Percentiles rank a stretch among this genome's conserved stretches.
Evolutionary conservation across 2,888 invertebrate genomes (phyloP).

Genomic region (Patella depressa): DNA sequence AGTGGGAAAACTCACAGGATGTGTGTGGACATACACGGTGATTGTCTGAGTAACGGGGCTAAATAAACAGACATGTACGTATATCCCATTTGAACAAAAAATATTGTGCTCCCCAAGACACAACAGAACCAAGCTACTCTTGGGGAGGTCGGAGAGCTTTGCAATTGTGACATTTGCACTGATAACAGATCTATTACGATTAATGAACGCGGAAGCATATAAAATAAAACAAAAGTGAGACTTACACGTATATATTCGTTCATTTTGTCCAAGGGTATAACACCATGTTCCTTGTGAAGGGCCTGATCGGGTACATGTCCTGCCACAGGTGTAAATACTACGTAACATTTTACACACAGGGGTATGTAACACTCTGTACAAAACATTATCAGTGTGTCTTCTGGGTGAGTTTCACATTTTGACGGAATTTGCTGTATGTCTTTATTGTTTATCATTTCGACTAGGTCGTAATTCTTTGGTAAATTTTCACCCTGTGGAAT

Average conservation of each 20-base stretch:
- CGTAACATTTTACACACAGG: constrained; percentile 19
- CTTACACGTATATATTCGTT: constrained; percentile 13
- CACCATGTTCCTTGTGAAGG: constrained; percentile 12
- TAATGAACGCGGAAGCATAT: no score
- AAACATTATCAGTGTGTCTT: constrained; percentile 13
- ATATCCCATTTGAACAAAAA: no score
- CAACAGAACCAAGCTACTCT: no score
- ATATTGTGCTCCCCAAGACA: no score
- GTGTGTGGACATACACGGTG: no score
- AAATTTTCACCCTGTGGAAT: constrained; percentile 11
- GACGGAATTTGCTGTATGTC: background rate
- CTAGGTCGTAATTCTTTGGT: constrained; percentile 17
- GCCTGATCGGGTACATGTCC: background rate
- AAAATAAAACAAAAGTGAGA: no score
- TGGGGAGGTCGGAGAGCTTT: no score
- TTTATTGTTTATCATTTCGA: constrained; percentile 2
- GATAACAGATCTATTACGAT: no score
- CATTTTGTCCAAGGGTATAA: constrained; percentile 16
- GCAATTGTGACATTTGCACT: no score
- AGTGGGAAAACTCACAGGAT: no score
- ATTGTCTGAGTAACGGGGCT: no score
- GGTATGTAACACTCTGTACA: constrained; percentile 13
- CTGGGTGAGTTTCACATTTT: constrained; percentile 15
- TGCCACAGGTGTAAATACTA: background rate
- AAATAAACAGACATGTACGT: no score